Conservation (phyloP, 2,888 invertebrate genomes). For the Neria commutata region DNA sequence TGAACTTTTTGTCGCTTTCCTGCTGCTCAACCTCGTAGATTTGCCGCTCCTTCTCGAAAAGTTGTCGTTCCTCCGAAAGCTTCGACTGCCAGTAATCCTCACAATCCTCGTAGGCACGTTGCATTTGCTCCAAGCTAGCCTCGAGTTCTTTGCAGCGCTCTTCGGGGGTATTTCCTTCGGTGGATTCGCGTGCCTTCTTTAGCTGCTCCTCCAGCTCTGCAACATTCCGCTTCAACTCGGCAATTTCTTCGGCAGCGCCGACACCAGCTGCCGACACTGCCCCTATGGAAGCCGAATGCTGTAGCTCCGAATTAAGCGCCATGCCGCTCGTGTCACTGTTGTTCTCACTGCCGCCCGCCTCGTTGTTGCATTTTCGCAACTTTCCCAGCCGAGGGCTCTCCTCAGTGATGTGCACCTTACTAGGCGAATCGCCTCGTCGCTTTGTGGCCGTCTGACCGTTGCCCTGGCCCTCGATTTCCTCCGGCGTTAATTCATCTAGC, state of each 20-base stretch:
- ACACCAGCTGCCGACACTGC: constrained; percentile 40
- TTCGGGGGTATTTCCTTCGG: constrained; percentile 47
- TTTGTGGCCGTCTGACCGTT: constrained; percentile 60
- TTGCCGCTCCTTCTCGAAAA: constrained; percentile 74
- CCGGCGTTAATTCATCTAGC: constrained; percentile 30
- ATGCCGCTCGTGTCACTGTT: constrained; percentile 58
- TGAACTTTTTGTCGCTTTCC: constrained; percentile 76
- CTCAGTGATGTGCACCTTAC: constrained; percentile 63
- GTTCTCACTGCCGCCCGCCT: constrained; percentile 57
- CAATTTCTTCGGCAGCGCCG: constrained; percentile 38
- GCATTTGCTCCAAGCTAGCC: constrained; percentile 74
- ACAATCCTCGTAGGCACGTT: constrained; percentile 80
- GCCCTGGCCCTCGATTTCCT: constrained; percentile 31
- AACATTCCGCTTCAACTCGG: constrained; percentile 47
- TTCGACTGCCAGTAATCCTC: constrained; percentile 87
- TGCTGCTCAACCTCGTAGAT: constrained; percentile 73
- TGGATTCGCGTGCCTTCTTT: constrained; percentile 34
- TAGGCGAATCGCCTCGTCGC: constrained; percentile 66
- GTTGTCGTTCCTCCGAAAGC: constrained; percentile 76
- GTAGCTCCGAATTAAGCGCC: constrained; percentile 58
- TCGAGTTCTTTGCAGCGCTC: constrained; percentile 73
- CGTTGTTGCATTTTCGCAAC: constrained; percentile 65
- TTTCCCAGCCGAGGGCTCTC: constrained; percentile 68
- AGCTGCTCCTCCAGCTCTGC: constrained; percentile 50
- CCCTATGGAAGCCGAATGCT: constrained; percentile 46